A percentile compares a stretch with the other conserved stretches of the same genome.
phyloP scores from a whole-genome alignment of 2,113 vertebrate species.

The Microtus montanus region DNA sequence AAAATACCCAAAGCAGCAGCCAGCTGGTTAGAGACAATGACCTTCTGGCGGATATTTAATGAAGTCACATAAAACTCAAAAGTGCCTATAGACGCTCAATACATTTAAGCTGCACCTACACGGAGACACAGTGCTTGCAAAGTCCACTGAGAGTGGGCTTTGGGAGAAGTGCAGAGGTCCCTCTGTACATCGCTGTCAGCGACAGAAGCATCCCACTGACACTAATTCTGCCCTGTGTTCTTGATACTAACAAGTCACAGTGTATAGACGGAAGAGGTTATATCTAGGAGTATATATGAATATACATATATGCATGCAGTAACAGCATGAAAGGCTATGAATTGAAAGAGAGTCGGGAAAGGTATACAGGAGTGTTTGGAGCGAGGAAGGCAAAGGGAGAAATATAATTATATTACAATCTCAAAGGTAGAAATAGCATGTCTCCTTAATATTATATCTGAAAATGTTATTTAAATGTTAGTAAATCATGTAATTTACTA shows the following conservation, averaged over 20 bases:
- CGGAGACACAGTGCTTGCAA: background rate
- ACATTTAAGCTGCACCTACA: background rate
- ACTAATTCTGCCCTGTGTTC: background rate
- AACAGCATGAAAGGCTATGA: too few species aligned
- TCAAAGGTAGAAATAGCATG: background rate
- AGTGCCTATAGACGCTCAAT: background rate
- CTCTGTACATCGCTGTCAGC: background rate
- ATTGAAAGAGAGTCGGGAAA: background rate
- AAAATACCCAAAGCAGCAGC: background rate
- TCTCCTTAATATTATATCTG: background rate
- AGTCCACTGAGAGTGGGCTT: background rate
- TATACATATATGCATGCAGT: background rate
- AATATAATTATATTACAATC: background rate
- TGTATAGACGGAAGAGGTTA: background rate
- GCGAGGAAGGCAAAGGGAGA: background rate
- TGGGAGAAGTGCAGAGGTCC: background rate
- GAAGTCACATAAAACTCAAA: background rate
- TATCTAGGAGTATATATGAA: background rate
- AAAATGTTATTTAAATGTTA: background rate
- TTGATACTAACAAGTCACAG: background rate
- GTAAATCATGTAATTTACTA: background rate
- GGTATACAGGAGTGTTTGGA: background rate
- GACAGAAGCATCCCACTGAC: background rate
- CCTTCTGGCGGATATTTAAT: background rate
- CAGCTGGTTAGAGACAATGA: background rate